These are phyloP conservation scores for Toxotes jaculatrix DNA, from an alignment of 2,113 vertebrate genomes.

Conservation along the genomic window DNA sequence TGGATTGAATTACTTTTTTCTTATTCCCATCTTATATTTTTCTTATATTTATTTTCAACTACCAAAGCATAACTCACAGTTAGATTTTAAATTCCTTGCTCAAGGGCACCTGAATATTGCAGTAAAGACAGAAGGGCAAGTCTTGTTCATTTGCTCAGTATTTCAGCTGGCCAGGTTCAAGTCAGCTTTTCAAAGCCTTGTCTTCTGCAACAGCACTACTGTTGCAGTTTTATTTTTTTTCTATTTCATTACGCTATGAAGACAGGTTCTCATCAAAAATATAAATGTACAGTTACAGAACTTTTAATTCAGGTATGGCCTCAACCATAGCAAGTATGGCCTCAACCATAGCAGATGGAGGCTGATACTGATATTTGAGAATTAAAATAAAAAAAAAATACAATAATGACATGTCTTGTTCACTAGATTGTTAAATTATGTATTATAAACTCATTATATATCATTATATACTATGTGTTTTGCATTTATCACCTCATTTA, in stretches of 20 bases:
- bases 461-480: too few species aligned
- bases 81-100: slow-evolving; percentile 10
- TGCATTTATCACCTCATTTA: too few species aligned
- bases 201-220: background rate
- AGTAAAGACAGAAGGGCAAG: background rate
- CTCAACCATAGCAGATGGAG: too few species aligned
- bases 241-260: background rate
- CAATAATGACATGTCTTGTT: too few species aligned
- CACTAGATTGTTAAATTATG: too few species aligned
- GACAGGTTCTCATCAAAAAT: background rate
- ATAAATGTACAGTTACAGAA: background rate
- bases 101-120: slow-evolving; percentile 28
- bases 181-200: background rate
- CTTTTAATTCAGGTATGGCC: too few species aligned
- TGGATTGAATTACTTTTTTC: background rate
- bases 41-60: background rate
- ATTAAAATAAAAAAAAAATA: too few species aligned
- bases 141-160: too few species aligned
- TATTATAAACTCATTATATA: too few species aligned
- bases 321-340: too few species aligned
- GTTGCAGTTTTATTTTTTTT: background rate
- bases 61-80: background rate
- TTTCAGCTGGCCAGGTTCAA: too few species aligned
- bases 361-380: too few species aligned
- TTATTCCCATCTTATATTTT: background rate